A percentile compares a stretch with the other conserved stretches of the same genome.
phyloP scores from a whole-genome alignment of 1,140 invertebrate species.

The Daktulosphaira vitifoliae region DNA sequence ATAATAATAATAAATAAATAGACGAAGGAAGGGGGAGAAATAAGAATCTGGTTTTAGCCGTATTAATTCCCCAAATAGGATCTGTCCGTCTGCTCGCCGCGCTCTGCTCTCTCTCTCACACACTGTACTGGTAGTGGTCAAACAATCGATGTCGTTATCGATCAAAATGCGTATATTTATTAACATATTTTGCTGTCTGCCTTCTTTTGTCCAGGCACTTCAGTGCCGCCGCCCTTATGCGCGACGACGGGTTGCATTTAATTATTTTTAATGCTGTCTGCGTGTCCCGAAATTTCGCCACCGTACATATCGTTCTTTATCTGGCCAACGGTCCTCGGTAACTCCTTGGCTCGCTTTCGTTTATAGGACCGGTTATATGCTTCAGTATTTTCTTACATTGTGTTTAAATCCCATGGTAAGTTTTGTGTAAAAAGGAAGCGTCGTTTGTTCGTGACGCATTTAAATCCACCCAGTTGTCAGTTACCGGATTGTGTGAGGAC shows the following conservation, averaged over 20 bases:
- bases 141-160: constrained; percentile 27
- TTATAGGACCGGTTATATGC: constrained; percentile 32
- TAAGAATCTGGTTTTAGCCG: constrained; percentile 21
- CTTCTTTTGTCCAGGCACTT: constrained; percentile 18
- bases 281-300: constrained; percentile 25
- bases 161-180: constrained; percentile 24
- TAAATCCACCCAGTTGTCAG: background rate
- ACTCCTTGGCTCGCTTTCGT: constrained; percentile 9
- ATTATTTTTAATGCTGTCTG: constrained; percentile 28
- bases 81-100: background rate
- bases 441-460: background rate
- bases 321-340: background rate
- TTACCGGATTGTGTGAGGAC: background rate
- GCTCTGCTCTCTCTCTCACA: background rate
- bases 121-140: too few species aligned
- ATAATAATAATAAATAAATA: background rate
- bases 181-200: constrained; percentile 20
- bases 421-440: background rate
- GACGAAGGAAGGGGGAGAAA: background rate
- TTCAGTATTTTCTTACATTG: too few species aligned
- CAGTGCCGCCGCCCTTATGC: background rate
- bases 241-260: background rate
- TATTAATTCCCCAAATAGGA: constrained; percentile 28
- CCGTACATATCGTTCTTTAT: background rate
- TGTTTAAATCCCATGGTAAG: too few species aligned